A percentile compares a stretch with the other conserved stretches of the same genome.
These are phyloP conservation scores for Alligator mississippiensis DNA, from an alignment of 2,113 vertebrate genomes.

Conservation along the genomic window DNA sequence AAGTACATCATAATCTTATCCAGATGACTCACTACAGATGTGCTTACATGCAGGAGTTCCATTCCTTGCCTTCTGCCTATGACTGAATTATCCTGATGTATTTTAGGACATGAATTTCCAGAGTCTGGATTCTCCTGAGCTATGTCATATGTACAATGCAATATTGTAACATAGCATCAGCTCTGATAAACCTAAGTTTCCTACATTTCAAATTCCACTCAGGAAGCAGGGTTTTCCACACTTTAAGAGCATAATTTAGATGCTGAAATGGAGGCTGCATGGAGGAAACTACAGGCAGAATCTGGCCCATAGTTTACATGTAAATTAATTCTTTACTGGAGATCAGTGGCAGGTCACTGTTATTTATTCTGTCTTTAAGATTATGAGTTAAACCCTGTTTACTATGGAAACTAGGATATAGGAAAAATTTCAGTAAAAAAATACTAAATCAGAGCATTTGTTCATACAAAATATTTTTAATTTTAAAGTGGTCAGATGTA, in stretches of 20 bases:
- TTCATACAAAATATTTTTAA: neutral
- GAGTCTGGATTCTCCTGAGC: rapidly evolving
- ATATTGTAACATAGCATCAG: rapidly evolving
- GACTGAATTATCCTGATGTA: neutral
- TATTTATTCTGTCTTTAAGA: neutral
- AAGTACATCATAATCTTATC: neutral
- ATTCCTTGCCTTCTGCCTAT: neutral
- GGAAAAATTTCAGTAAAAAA: neutral
- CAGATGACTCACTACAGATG: neutral
- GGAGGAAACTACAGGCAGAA: neutral
- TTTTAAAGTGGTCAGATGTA: neutral
- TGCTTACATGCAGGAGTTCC: neutral
- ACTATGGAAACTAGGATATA: neutral
- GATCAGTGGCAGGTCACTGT: neutral
- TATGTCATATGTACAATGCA: neutral
- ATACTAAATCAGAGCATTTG: neutral
- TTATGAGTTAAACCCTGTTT: neutral
- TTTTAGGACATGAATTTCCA: neutral
- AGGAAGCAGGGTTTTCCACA: neutral
- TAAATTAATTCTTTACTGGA: neutral
- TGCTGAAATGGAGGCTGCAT: neutral
- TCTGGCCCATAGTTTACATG: neutral
- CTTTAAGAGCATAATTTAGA: neutral
- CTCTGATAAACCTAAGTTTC: neutral
- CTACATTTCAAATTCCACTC: neutral